Base-by-base conservation (phyloP, 2,888 invertebrate species). In the Chrysina gloriosa region DNA sequence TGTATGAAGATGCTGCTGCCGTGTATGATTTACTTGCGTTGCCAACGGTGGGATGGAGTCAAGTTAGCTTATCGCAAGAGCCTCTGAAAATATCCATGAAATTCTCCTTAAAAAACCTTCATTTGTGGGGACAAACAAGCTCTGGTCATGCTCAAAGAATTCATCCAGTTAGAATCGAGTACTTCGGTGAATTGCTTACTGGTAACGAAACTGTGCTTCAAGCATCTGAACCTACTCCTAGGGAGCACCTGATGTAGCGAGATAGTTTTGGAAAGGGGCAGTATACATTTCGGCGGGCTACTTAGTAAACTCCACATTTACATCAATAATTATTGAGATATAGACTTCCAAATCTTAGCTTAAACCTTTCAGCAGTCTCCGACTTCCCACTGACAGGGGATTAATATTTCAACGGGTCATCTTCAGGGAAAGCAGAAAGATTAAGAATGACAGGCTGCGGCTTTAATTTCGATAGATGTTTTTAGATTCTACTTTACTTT, bases 51-150 rank as follows among this genome's bases (percentile, higher is more conserved):
- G 88, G 95, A 77, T 93, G 95, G 92, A 92, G 92, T 23, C 94
- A 95, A 83, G 91, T 90, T 50, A 86, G 89, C 69, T 84, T 94
- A 42, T 81, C 94, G 65, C 88, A 92, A 67, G 94, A 94, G 93
- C 92, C 92, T 2, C 90, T 97, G 80, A 98, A 99, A 84, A 90
- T 96, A 78, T 96, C 98, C 0, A 92, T 98, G 90, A 98, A 98
- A 86, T 98, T 98, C 84, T 96, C 97, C 21, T 98, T 96, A 83
- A 95, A 96, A 71, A 95, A 97, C 81, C 90, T 91, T 69, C 97
- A 98, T 84, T 89, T 97, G 39, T 98, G 98, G 98, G 91, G 93
- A 56, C 98, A 98, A 86, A 36, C 89, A 90, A 72, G 90, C 94
- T 0, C 82, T 92, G 56, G 84, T 88, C 19, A 92, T 95, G 0